A percentile compares a stretch with the other conserved stretches of the same genome.
Evolutionary conservation across 2,888 invertebrate genomes (phyloP).

Genomic region (Dasysyrphus tricinctus): DNA sequence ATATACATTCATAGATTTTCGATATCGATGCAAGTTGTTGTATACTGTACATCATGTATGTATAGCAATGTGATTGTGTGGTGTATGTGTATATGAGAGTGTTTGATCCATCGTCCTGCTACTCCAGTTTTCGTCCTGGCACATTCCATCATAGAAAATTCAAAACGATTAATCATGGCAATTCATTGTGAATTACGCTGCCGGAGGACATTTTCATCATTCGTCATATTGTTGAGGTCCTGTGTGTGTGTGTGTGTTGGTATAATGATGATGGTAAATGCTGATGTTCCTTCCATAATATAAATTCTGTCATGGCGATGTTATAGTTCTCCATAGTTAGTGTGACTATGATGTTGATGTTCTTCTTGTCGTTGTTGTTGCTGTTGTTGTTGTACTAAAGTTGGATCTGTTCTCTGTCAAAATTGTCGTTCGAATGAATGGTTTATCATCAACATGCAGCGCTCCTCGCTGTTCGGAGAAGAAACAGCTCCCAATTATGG

Average conservation of each 20-base stretch:
- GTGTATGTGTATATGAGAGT: not conserved
- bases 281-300: constrained; percentile 65
- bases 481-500: constrained; percentile 59
- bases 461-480: not conserved
- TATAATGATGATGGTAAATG: constrained; percentile 73
- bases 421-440: constrained; percentile 70
- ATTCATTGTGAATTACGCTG: constrained; percentile 76
- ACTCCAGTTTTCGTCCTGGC: constrained; percentile 18
- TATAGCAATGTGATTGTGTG: not conserved
- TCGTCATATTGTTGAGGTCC: constrained; percentile 74
- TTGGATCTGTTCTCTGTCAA: constrained; percentile 57
- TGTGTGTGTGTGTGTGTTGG: constrained; percentile 43
- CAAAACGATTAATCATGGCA: constrained; percentile 76
- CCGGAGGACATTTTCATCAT: constrained; percentile 76
- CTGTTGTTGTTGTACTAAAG: too few species aligned
- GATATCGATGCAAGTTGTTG: constrained; percentile 32
- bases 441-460: constrained; percentile 61
- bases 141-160: constrained; percentile 74
- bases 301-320: constrained; percentile 45
- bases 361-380: constrained; percentile 21
- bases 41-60: not conserved
- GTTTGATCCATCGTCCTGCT: constrained; percentile 20
- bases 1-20: not conserved
- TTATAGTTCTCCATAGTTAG: constrained; percentile 2
- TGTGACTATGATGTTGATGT: constrained; percentile 15